Evolutionary conservation across 2,113 vertebrate species (phyloP).

Genomic region (Cavia porcellus): DNA sequence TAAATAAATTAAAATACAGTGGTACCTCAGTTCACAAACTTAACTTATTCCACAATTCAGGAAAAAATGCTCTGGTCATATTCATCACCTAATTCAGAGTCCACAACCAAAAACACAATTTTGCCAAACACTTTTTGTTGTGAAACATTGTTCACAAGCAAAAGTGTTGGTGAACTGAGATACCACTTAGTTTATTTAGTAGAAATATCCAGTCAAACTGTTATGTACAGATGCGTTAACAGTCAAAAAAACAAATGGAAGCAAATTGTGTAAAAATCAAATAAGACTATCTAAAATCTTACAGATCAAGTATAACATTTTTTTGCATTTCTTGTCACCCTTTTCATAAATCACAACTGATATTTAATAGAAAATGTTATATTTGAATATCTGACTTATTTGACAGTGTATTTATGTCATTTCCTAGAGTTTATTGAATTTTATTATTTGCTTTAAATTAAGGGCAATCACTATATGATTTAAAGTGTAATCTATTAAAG

Average conservation of each 20-base stretch:
- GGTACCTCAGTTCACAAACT: neutral
- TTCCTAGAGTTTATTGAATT: slow-evolving; percentile 2
- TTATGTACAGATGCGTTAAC: neutral
- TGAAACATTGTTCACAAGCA: neutral
- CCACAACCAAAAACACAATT: neutral
- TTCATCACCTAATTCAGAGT: neutral
- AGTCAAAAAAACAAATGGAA: neutral
- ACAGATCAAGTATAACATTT: neutral
- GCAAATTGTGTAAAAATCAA: neutral
- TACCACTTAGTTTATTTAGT: neutral
- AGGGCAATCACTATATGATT: neutral
- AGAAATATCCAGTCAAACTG: neutral
- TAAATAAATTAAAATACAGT: neutral
- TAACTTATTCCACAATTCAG: neutral
- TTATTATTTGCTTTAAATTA: slow-evolving; percentile 11
- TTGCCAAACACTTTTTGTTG: neutral
- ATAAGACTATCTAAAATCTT: neutral
- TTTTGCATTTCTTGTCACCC: neutral
- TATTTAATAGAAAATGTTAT: neutral
- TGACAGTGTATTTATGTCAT: neutral
- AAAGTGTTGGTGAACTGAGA: neutral
- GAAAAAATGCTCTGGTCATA: neutral
- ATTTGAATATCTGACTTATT: neutral
- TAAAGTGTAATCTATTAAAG: neutral
- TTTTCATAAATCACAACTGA: slow-evolving; percentile 42